Evolutionary conservation across 1,140 invertebrate species (phyloP).

Genomic region (Cyphomyrmex costatus): DNA sequence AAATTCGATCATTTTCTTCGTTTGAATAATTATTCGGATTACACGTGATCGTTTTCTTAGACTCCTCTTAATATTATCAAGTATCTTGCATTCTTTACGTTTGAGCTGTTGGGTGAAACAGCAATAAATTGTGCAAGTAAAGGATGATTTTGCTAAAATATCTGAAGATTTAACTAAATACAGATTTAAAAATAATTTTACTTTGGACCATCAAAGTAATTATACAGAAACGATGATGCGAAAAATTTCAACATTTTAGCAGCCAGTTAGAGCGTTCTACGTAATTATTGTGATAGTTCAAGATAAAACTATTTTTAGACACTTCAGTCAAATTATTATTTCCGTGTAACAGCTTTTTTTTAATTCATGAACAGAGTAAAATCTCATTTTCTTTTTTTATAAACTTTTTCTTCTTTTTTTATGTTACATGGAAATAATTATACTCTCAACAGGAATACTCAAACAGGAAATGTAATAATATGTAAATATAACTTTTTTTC

Average conservation of each 20-base stretch:
- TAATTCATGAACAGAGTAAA: not conserved
- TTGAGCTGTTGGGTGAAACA: not conserved
- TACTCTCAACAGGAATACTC: too few species aligned
- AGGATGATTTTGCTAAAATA: too few species aligned
- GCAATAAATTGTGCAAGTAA: not conserved
- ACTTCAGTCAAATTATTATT: too few species aligned
- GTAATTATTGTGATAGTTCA: too few species aligned
- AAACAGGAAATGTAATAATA: not conserved
- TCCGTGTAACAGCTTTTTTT: not conserved
- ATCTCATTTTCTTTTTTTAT: not conserved
- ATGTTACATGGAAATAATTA: not conserved
- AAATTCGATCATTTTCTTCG: not conserved
- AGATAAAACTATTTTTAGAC: too few species aligned
- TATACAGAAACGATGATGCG: too few species aligned
- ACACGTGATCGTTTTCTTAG: not conserved
- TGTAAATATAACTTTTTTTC: not conserved
- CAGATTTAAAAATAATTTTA: too few species aligned
- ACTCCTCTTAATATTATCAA: not conserved
- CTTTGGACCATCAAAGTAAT: too few species aligned
- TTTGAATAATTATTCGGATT: not conserved
- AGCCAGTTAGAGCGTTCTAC: too few species aligned
- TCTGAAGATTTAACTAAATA: too few species aligned
- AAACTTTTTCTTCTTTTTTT: too few species aligned
- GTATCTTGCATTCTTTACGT: not conserved
- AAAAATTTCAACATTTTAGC: too few species aligned